phyloP scores from a whole-genome alignment of 2,888 invertebrate species.

The Tachina grossa region DNA sequence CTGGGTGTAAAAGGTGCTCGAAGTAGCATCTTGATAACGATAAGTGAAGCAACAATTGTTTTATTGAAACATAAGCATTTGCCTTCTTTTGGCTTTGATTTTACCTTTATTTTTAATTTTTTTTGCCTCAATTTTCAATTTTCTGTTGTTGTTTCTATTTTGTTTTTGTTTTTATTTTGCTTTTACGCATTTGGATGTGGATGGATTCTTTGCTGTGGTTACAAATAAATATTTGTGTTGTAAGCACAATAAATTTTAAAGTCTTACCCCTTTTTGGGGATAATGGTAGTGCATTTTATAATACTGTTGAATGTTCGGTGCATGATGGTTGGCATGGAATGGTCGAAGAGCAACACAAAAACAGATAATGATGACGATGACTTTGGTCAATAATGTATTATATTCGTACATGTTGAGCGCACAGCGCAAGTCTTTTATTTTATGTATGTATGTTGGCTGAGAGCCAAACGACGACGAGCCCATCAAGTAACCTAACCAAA shows the following conservation, averaged over 20 bases:
- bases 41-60: conserved; percentile 55
- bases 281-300: conserved; percentile 64
- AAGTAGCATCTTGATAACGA: conserved; percentile 41
- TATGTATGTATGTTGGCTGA: conserved; percentile 42
- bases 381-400: conserved; percentile 65
- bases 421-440: conserved; percentile 52
- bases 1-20: neutral
- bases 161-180: neutral
- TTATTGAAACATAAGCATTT: conserved; percentile 66
- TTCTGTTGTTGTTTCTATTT: too few relatives aligned
- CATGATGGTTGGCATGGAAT: conserved; percentile 11
- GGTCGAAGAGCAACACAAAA: conserved; percentile 30
- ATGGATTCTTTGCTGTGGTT: conserved; percentile 56
- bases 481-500: conserved; percentile 44
- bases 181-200: conserved; percentile 48
- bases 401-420: conserved; percentile 41
- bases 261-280: conserved; percentile 65
- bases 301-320: conserved; percentile 28
- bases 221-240: conserved; percentile 69
- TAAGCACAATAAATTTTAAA: conserved; percentile 66
- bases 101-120: neutral
- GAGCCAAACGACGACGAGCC: conserved; percentile 39
- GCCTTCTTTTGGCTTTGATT: conserved; percentile 30
- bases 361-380: conserved; percentile 49
- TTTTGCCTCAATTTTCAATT: conserved; percentile 7